Evolutionary conservation across 2,113 vertebrate genomes (phyloP).

Genomic region (Vicugna pacos): DNA sequence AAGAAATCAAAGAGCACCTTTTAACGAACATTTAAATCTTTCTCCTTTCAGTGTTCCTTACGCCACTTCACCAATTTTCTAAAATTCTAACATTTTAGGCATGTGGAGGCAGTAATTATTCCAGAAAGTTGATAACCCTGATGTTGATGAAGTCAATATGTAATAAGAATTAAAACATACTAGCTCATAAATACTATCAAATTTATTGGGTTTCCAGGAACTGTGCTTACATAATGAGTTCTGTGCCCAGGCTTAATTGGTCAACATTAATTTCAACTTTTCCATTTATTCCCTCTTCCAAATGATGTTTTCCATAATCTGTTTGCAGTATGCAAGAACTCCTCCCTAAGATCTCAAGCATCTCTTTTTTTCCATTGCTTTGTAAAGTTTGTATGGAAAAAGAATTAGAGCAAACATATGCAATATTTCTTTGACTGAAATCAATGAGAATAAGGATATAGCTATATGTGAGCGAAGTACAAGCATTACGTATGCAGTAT

Average conservation of each 20-base stretch:
- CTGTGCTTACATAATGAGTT: background rate
- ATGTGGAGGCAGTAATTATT: constrained; percentile 23
- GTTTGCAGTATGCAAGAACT: background rate
- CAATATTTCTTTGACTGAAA: background rate
- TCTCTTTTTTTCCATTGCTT: background rate
- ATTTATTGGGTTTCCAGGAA: constrained; percentile 58
- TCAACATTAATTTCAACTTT: constrained; percentile 38
- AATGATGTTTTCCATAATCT: background rate
- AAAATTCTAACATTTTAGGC: constrained; percentile 46
- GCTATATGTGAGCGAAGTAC: background rate
- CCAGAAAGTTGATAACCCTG: constrained; percentile 39
- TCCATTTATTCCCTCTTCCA: constrained; percentile 34
- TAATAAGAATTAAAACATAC: constrained; percentile 44
- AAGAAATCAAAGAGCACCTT: constrained; percentile 30
- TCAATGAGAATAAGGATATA: background rate
- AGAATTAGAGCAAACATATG: background rate
- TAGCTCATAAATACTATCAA: constrained; percentile 28
- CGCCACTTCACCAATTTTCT: constrained; percentile 19
- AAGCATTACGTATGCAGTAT: fast-evolving
- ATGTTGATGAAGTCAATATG: constrained; percentile 32
- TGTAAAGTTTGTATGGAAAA: background rate
- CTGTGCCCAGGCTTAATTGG: background rate
- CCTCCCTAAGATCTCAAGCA: background rate
- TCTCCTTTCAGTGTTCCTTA: constrained; percentile 38
- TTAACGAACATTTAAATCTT: constrained; percentile 46